Base-by-base conservation (phyloP, 2,797 vertebrate genomes). In the Novumbra hubbsi region DNA sequence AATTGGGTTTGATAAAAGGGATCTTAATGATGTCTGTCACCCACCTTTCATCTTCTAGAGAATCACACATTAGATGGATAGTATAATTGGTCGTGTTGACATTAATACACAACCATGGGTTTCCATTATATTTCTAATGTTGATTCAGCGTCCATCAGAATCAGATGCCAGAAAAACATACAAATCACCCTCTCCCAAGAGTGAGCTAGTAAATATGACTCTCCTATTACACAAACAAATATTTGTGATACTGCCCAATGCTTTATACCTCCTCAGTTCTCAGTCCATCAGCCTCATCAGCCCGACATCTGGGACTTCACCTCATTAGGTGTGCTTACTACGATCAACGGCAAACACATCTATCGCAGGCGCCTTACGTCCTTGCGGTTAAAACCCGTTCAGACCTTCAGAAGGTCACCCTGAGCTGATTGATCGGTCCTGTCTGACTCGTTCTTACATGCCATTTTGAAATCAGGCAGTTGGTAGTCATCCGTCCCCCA, bases 101-200 rank as follows among this genome's bases (percentile, higher is more conserved):
- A 67, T 85, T 80, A 77, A 77, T 84, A 81, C 76, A 82, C 78
- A 71, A 62, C 76, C 12, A 45, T 50, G 69, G 71, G 65, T 68
- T 41, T 16, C 76, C 70, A 76, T 86, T 79, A 77, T 71, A 76
- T 86, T 78, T 75, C 34, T 11, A 52, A 72, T 81, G 69, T 67
- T 78, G 79, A 87, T 87, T 84, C 85, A 86, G 70, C 5, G 62
- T n/a, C 57, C 45, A 67, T 68, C 76, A 78, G 83, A 85, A 81
- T 79, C 64, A 64, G 60, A 64, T 19, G 3, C 74, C 79, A 60
- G 84, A 82, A 88, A 85, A 79, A 81, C 57, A 14, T 73, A 86
- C 2, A 21, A 66, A 84, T 48, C 2, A 55, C 7, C 4, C 28
- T 16, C 62, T 52, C 78, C 83, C 80, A 79, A 81, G 77, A 83